Base-by-base conservation (phyloP, 2,113 vertebrate genomes). In the Myrmophylax atrothorax region DNA sequence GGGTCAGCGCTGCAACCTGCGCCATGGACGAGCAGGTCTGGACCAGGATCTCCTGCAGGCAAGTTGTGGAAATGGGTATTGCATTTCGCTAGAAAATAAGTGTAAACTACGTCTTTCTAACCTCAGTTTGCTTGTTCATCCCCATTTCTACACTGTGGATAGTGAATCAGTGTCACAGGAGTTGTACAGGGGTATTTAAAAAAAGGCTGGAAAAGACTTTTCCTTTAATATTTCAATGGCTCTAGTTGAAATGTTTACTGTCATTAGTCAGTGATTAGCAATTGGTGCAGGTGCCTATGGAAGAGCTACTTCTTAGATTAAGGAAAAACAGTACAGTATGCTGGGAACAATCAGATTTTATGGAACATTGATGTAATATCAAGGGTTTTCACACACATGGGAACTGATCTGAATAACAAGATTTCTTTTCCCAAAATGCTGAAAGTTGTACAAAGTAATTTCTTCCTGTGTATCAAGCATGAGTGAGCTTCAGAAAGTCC, bases 11-110 rank as follows among this genome's bases (percentile, higher is more conserved):
- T 7, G 12, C 35, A n/a, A 40, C n/a, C 63, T 47, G 38, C 1
- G 5, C 29, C 44, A 20, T 15, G 1, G 17, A 46, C 19, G 9
- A 56, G 18, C 5, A 7, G 18, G 6, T 53, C 35, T 49, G 40
- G 19, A 9, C 18, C 25, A 7, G 17, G 16, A 12, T 44, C 19
- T 74, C 33, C 47, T 15, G 9, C 0, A 0, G 23, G 4, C 17
- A 74, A 59, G 26, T 1, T 76, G 26, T 70, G 33, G 55, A 88
- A 37, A 28, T 26, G 14, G 66, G 46, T 37, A 7, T 50, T 50
- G 42, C 5, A 0, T 69, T 83, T 78, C 42, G 16, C 28, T 24
- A 52, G 68, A n/a, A 90, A 64, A 55, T 3, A 72, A 77, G 25
- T 14, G 49, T 44, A 29, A 83, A 35, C 1, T 2, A 66, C 26